Evolutionary conservation across 2,797 vertebrate species (phyloP), one percentile per base, ranked within the genome.

Genomic region (Siniperca undulata): DNA sequence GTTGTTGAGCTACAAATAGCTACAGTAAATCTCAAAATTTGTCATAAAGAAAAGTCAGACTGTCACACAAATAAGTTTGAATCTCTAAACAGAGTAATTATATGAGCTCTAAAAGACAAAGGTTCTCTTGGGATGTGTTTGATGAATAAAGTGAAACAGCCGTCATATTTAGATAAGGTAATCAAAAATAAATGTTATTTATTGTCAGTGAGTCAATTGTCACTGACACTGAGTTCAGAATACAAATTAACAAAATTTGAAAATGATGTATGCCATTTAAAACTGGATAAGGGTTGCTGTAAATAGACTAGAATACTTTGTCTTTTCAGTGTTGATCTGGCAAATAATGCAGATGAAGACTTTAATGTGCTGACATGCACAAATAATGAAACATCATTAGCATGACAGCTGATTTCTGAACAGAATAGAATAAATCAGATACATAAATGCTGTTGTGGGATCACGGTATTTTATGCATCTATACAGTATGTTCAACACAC

Each of bases 401-500:
- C 20, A 20, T 58, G 36, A 42, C 44, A 71, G 16, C 48, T 73
- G 46, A 40, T 52, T 78, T 42, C 20, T 71, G 59, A 80, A 34
- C 13, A 67, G 53, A 77, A 60, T 2, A 30, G 8, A 73, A 44
- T 30, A 55, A 52, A 38, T 70, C 20, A 38, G 19, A 7, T 40
- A 19, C 22, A 72, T 34, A 12, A 70, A 55, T 7, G n/a, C 30
- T 53, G 44, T 73, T 80, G 46, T 82, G 55, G 69, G 30, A 82
- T 80, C 83, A 82, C 67, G 71, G 50, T 68, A 74, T 59, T 66
- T 79, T 77, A 38, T 71, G 50, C 44, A n/a, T 85, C 27, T 55
- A 30, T 62, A 58, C 40, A 62, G 46, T 81, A n/a, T 75, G 52
- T 86, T 85, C 50, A 78, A 77, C 62, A 78, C 73, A 17, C 13